Percentiles rank a stretch among this genome's conserved stretches.
These are phyloP conservation scores for Ambastaia sidthimunki DNA, from an alignment of 2,797 vertebrate genomes.

Conservation along the genomic window DNA sequence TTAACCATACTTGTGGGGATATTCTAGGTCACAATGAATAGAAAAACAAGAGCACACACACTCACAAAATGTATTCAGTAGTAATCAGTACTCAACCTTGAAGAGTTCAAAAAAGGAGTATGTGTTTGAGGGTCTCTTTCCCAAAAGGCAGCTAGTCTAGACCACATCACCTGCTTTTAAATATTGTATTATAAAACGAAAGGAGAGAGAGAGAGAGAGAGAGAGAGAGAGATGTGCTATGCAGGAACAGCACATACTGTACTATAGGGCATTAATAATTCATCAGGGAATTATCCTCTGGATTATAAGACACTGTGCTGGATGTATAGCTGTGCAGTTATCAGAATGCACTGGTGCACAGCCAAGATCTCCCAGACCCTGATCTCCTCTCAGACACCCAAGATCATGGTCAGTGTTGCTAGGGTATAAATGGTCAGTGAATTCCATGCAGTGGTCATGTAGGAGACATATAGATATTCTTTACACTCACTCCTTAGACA, in stretches of 20 bases:
- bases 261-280: conserved; percentile 56
- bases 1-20: too few species aligned
- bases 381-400: conserved; percentile 26
- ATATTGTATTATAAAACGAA: conserved; percentile 53
- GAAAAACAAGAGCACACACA: too few species aligned
- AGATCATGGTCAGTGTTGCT: background rate
- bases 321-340: conserved; percentile 36
- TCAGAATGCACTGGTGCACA: conserved; percentile 30
- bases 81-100: conserved; percentile 2
- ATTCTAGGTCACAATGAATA: too few species aligned
- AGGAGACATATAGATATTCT: background rate
- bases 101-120: conserved; percentile 12
- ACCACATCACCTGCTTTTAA: conserved; percentile 40
- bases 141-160: conserved; percentile 27
- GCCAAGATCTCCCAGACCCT: conserved; percentile 13
- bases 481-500: background rate
- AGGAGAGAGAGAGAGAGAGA: background rate
- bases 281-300: conserved; percentile 47
- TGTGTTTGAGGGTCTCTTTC: background rate
- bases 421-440: conserved; percentile 5
- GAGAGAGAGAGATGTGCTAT: conserved; percentile 12
- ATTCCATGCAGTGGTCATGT: background rate
- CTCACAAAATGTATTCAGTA: background rate
- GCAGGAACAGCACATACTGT: conserved; percentile 40
- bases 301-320: conserved; percentile 33